Base-by-base conservation (phyloP, 2,888 invertebrate genomes). In the Spisula solida region DNA sequence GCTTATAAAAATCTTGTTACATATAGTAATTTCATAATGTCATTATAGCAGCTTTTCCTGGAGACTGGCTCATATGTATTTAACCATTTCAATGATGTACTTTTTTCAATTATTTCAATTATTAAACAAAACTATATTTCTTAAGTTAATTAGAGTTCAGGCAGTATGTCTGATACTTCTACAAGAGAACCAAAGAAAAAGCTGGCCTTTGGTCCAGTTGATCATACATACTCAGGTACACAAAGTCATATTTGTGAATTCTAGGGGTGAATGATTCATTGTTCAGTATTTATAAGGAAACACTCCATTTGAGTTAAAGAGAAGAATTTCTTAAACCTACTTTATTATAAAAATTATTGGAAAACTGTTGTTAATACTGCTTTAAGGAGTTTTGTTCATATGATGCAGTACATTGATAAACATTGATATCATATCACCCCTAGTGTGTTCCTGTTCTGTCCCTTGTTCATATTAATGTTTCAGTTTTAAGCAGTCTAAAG, bases 391-490 rank as follows among this genome's bases (percentile, higher is more conserved):
- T 0, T 14, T 29, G 29, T 16, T 25, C 31, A 18, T 29, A 29
- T 25, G 8, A 41, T 41, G 41, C 41, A 41, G 8, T 41, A 20
- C 31, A 75, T 75, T 75, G 75, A 16, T 16, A 75, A 25, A 16
- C 25, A 25, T 25, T 75, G 75, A 75, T 25, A 75, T 31, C 41
- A 41, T 75, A 75, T n/a, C 29, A 75, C 75, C 75, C 75, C 75
- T 75, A 75, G 75, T 75, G 75, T 75, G 75, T 75, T 25, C 75
- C 75, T 75, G 75, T 75, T 75, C 75, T 25, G 75, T 75, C n/a
- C 75, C 4, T 75, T 29, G 29, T 75, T 75, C 8, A 41, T 41
- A 5, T 41, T 41, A 8, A 5, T 41, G 41, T 41, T 41, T n/a
- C n/a, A n/a, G n/a, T n/a, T n/a, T n/a, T n/a, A n/a, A n/a, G n/a